Base-by-base conservation (phyloP, 2,797 vertebrate genomes). In the Nasua narica region DNA sequence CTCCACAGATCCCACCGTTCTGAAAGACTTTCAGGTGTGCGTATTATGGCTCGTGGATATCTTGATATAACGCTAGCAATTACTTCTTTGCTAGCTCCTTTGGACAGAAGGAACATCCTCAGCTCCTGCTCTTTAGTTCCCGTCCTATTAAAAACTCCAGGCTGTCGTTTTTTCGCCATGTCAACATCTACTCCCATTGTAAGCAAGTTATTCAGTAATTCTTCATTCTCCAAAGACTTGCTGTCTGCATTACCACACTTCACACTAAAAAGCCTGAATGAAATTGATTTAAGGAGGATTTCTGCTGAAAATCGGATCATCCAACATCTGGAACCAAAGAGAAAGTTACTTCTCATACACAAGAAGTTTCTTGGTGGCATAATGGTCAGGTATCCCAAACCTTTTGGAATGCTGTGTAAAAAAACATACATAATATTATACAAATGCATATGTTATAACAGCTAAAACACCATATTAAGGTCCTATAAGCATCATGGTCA, bases 1-100 rank as follows among this genome's bases (percentile, higher is more conserved):
- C 98, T 98, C 99, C 99, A 99, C n/a, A 99, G 98, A 62, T 97
- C 67, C 99, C 99, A 99, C 25, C 99, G 98, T 93, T 99, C 97
- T 85, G 99, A 98, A 95, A 99, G 96, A 96, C 99, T 98, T 3
- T 98, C 93, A 3, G 95, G n/a, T 0, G 99, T 98, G 40, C 99
- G 98, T 0, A 98, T 99, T 95, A 99, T 99, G 48, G 99, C 97
- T 0, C 99, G 98, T 6, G 98, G 99, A 86, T 99, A 99, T 58
- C 98, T 98, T 27, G 99, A 99, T 94, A 99, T 99, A 65, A 99
- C 99, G 91, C 98, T 97, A 23, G 99, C 99, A 5, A 99, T 97
- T 0, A 97, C 78, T 72, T 98, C 90, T 13, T n/a, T 65, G 35
- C 95, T 98, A 16, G 98, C 98, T 7, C 99, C 99, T 98, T 99